Percentiles rank a stretch among this genome's conserved stretches.
These are phyloP conservation scores for Chloroclystis v-ata DNA, from an alignment of 2,888 invertebrate genomes.

Conservation along the genomic window DNA sequence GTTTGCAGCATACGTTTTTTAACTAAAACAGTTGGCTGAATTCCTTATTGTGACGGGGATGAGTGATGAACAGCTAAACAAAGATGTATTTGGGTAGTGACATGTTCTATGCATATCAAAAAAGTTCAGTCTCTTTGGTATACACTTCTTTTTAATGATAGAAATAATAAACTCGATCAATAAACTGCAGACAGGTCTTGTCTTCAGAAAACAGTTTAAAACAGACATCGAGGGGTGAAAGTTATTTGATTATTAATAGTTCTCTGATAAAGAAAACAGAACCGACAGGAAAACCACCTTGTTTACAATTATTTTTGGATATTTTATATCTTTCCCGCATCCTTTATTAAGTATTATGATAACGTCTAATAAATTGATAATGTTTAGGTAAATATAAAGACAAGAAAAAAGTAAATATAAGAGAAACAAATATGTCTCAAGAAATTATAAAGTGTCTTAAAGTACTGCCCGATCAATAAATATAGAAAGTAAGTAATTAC, in stretches of 20 bases:
- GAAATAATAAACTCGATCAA: conserved; percentile 11
- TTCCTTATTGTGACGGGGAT: conserved; percentile 7
- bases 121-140: too few species aligned
- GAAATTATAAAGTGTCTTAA: too few species aligned
- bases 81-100: not conserved
- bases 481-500: too few species aligned
- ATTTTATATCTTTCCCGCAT: conserved; percentile 58
- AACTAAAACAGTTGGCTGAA: conserved; percentile 5
- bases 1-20: conserved; percentile 13
- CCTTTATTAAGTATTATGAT: conserved; percentile 59
- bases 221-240: conserved; percentile 9
- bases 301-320: conserved; percentile 54
- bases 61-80: not conserved
- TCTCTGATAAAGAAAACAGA: conserved; percentile 17
- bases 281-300: conserved; percentile 55
- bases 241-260: conserved; percentile 13
- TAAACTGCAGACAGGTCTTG: conserved; percentile 14
- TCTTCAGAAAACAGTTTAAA: conserved; percentile 8
- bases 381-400: too few species aligned
- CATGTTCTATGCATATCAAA: too few species aligned
- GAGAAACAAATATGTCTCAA: too few species aligned
- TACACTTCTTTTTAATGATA: not conserved
- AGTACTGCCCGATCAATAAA: too few species aligned
- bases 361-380: too few species aligned
- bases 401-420: too few species aligned